A percentile compares a stretch with the other conserved stretches of the same genome.
Evolutionary conservation across 2,888 invertebrate genomes (phyloP).

Genomic region (Pseudococcus viburni): DNA sequence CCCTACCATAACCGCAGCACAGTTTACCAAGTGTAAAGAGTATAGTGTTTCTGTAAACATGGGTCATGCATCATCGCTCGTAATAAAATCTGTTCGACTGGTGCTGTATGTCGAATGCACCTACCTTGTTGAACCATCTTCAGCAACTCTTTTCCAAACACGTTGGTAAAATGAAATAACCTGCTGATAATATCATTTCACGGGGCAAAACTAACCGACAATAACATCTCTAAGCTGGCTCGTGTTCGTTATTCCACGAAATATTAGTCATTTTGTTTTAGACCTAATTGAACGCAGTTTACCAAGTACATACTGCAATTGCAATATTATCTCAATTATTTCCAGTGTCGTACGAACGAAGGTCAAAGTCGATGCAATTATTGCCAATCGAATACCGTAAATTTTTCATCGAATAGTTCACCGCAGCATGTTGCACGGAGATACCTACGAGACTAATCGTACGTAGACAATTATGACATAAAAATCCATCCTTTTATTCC

Average conservation of each 20-base stretch:
- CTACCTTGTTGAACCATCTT: background rate
- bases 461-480: background rate
- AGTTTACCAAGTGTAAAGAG: background rate
- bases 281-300: background rate
- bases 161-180: background rate
- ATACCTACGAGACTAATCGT: background rate
- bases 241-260: background rate
- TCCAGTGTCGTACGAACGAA: background rate
- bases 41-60: constrained; percentile 45
- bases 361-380: background rate
- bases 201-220: background rate
- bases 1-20: background rate
- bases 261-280: background rate
- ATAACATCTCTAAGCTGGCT: background rate
- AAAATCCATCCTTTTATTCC: background rate
- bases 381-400: background rate
- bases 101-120: background rate
- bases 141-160: background rate
- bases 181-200: background rate
- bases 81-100: background rate
- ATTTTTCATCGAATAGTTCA: constrained; percentile 18
- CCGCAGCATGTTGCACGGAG: background rate
- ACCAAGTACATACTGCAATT: background rate
- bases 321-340: background rate
- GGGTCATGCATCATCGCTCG: constrained; percentile 40